phyloP scores from a whole-genome alignment of 2,113 vertebrate genomes.

The Oophaga pumilio region DNA sequence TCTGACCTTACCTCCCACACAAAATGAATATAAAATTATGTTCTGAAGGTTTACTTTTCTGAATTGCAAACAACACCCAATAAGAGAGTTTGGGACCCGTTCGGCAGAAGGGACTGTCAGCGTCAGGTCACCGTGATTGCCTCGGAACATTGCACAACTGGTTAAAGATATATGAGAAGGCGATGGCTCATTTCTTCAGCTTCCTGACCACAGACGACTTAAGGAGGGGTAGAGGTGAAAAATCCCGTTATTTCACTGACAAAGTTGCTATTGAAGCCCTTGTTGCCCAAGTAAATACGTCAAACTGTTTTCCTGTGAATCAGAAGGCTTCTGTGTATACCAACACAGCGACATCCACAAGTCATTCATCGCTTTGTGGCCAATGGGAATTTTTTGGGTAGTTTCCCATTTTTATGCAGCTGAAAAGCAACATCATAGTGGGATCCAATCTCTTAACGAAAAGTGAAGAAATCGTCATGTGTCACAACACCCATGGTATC shows the following conservation, averaged over 20 bases:
- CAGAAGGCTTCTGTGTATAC: background rate
- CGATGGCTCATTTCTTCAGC: background rate
- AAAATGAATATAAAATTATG: background rate
- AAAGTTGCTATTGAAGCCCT: background rate
- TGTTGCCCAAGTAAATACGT: conserved; percentile 23
- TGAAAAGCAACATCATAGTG: background rate
- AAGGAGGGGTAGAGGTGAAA: background rate
- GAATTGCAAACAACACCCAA: background rate
- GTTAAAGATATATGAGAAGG: conserved; percentile 10
- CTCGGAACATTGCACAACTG: background rate
- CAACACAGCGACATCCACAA: background rate
- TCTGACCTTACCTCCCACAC: background rate
- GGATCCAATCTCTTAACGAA: background rate
- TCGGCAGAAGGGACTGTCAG: background rate
- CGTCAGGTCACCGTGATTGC: background rate
- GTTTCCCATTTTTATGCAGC: background rate
- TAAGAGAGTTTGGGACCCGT: background rate
- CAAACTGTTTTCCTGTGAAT: background rate
- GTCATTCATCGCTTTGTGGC: background rate
- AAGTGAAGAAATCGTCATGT: background rate
- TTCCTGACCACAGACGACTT: conserved; percentile 5
- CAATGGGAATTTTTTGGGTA: background rate
- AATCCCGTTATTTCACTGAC: conserved; percentile 23
- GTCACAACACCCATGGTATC: background rate
- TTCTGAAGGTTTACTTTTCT: background rate